A percentile compares a stretch with the other conserved stretches of the same genome.
phyloP scores from a whole-genome alignment of 53 echinoderm and acorn worm species.

The Temnopleurus reevesii region DNA sequence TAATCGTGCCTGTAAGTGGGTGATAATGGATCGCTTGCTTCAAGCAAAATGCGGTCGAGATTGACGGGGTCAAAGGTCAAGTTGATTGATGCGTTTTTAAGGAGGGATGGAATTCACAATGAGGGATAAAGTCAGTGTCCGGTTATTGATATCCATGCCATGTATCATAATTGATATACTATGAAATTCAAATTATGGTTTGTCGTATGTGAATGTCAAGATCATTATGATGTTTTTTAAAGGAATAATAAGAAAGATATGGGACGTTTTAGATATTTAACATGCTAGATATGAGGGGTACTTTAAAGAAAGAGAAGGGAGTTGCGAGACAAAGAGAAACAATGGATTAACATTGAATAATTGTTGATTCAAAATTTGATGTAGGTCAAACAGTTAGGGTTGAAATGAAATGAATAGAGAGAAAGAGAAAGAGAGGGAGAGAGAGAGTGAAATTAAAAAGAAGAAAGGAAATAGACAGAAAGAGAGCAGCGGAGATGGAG shows the following conservation, averaged over 20 bases:
- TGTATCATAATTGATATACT: neutral
- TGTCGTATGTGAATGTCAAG: neutral
- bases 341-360: no score
- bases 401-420: neutral
- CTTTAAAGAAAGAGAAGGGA: no score
- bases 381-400: no score
- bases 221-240: neutral
- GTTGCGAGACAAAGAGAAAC: no score
- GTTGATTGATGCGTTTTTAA: neutral
- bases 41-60: neutral
- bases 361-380: no score
- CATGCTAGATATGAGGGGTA: no score
- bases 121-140: neutral
- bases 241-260: neutral
- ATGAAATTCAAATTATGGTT: neutral
- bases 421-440: neutral
- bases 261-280: no score
- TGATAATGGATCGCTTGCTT: neutral
- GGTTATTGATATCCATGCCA: neutral
- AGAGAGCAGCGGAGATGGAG: neutral
- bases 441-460: neutral
- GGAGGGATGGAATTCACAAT: neutral
- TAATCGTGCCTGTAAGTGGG: slow-evolving; percentile 22
- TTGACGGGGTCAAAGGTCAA: neutral
- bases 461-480: neutral